Conservation (phyloP, 2,888 invertebrate species). For the Oscheius sp. region DNA sequence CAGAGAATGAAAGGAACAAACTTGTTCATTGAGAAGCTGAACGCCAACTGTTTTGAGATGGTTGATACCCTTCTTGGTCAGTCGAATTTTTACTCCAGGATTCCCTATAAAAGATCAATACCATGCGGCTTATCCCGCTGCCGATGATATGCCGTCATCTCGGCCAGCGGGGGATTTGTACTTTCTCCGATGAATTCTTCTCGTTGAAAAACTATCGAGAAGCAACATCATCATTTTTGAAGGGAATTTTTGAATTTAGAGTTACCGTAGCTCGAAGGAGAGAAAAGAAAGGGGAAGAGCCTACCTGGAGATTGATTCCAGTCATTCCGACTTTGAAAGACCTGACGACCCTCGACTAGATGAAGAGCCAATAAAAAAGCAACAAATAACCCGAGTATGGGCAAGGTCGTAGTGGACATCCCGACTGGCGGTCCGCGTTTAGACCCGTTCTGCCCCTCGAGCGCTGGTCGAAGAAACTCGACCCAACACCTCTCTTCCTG, state of each 20-base stretch:
- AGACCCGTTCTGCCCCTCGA: slow-evolving; percentile 18
- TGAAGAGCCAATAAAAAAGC: background rate
- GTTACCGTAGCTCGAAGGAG: too few species aligned
- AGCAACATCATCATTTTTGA: too few species aligned
- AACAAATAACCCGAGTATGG: slow-evolving; percentile 3
- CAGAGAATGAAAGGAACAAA: slow-evolving; percentile 3
- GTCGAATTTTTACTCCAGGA: slow-evolving; percentile 65
- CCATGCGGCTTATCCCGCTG: too few species aligned
- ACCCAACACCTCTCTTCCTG: slow-evolving; percentile 8
- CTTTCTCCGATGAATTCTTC: too few species aligned
- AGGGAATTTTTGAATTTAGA: too few species aligned
- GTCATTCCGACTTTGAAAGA: background rate
- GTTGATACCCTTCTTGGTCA: slow-evolving; percentile 68
- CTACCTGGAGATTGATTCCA: slow-evolving; percentile 24
- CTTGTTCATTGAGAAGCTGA: slow-evolving; percentile 65
- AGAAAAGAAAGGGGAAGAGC: too few species aligned
- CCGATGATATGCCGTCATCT: too few species aligned
- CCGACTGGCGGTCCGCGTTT: background rate
- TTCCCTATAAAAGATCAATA: slow-evolving; percentile 55
- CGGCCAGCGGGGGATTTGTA: too few species aligned
- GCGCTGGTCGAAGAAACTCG: slow-evolving; percentile 11
- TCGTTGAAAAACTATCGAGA: too few species aligned
- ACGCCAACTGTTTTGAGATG: slow-evolving; percentile 66
- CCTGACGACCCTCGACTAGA: background rate
- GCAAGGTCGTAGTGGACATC: background rate